phyloP scores from a whole-genome alignment of 1,140 invertebrate genomes.

The Cherax destructor region DNA sequence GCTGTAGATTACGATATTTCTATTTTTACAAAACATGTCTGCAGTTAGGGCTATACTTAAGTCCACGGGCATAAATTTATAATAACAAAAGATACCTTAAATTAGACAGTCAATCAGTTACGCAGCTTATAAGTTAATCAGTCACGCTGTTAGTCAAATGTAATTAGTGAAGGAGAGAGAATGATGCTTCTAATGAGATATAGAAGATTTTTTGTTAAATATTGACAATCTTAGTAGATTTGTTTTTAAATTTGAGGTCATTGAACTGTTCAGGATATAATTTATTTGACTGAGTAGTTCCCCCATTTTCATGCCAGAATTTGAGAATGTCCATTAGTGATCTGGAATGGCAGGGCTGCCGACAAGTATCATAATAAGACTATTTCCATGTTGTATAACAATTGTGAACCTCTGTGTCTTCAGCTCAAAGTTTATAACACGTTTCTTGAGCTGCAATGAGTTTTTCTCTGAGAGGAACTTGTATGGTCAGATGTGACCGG shows the following conservation, averaged over 20 bases:
- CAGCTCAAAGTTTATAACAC: background rate
- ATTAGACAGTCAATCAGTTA: background rate
- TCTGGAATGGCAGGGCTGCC: no score
- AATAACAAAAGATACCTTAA: no score
- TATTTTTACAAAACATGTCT: background rate
- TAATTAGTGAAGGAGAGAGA: no score
- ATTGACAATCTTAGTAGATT: no score
- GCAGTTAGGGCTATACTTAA: background rate
- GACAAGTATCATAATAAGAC: no score
- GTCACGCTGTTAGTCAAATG: background rate
- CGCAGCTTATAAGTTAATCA: background rate
- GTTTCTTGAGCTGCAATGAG: background rate
- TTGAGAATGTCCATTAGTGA: no score
- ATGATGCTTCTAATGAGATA: no score
- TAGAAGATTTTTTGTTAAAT: background rate
- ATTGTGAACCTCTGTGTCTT: background rate
- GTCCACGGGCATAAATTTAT: no score
- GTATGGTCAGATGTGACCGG: conserved; percentile 14
- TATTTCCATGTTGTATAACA: background rate
- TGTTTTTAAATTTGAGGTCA: no score
- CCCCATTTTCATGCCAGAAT: no score
- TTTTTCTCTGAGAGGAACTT: background rate
- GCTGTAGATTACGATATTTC: background rate
- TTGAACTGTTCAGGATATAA: no score
- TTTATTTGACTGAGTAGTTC: no score